phyloP scores from a whole-genome alignment of 1,140 invertebrate genomes.

The Bombyx mori region ASM3026992v2 NC_085109.1:3791001-3791500 shows the following conservation, averaged over 20 bases:
- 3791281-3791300: no score
- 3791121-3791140: no score
- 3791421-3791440: slow-evolving; percentile 19
- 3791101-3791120: no score
- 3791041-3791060: background rate
- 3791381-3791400: background rate
- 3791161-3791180: no score
- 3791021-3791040: background rate
- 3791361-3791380: slow-evolving; percentile 11
- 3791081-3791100: background rate
- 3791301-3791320: no score
- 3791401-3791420: slow-evolving; percentile 5
- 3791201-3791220: no score
- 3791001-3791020: background rate
- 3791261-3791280: background rate
- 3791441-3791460: slow-evolving; percentile 14
- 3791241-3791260: background rate
- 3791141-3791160: no score
- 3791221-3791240: background rate
- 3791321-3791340: no score
- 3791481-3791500: background rate
- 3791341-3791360: slow-evolving; percentile 1
- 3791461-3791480: slow-evolving; percentile 1
- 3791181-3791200: no score
- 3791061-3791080: background rate